Percentiles rank a stretch among this genome's conserved stretches.
Evolutionary conservation across 2,113 vertebrate species (phyloP).

Genomic region (Tupaia chinensis): DNA sequence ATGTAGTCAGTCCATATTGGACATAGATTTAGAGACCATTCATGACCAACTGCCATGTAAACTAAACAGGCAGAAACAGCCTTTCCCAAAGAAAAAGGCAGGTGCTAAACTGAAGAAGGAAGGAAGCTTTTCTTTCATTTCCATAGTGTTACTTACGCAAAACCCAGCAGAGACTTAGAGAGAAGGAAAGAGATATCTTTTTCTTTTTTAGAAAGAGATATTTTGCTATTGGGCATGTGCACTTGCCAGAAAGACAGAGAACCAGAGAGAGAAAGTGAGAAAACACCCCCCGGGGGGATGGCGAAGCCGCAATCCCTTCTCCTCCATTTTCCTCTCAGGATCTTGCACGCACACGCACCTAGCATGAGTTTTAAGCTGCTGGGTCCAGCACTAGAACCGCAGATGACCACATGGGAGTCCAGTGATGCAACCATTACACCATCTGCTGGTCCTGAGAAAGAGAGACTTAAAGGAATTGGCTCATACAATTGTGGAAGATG

Average conservation of each 20-base stretch:
- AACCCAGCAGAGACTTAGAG: neutral
- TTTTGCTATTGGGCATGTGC: no score
- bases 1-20: neutral
- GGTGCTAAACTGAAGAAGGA: neutral
- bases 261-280: no score
- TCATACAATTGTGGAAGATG: neutral
- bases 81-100: neutral
- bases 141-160: neutral
- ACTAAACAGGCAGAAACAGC: conserved; percentile 5
- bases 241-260: no score
- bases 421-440: no score
- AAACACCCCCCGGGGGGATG: no score
- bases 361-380: no score
- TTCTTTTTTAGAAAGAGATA: no score
- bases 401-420: no score
- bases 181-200: neutral
- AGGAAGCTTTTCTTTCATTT: neutral
- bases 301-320: no score
- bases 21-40: conserved; percentile 2
- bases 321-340: no score
- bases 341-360: no score
- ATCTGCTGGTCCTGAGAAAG: neutral
- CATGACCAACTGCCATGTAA: neutral
- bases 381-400: no score
- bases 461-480: neutral